These are phyloP conservation scores for Cryptophagus acutangulus DNA, from an alignment of 2,888 invertebrate genomes.

Conservation along the genomic window DNA sequence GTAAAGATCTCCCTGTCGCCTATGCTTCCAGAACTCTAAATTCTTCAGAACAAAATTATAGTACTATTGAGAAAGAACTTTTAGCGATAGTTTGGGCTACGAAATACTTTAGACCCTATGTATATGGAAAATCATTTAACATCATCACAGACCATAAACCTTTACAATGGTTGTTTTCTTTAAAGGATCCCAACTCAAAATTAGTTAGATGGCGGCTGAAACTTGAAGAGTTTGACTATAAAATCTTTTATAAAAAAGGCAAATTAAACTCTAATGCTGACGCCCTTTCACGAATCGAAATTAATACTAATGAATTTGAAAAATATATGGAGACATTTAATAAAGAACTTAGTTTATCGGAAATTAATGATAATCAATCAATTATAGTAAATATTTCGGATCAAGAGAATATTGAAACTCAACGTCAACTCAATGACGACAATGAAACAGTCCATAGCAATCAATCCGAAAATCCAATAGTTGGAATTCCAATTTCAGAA, in stretches of 20 bases:
- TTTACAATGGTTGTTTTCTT: slow-evolving; percentile 4
- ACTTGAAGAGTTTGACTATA: slow-evolving; percentile 5
- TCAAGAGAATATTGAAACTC: neutral
- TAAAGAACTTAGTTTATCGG: slow-evolving; percentile 2
- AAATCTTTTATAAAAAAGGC: slow-evolving; percentile 6
- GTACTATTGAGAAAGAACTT: slow-evolving; percentile 20
- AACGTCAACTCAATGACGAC: too few species aligned
- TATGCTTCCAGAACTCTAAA: slow-evolving; percentile 33
- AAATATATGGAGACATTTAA: neutral
- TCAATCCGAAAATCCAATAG: slow-evolving; percentile 6
- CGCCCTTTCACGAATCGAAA: slow-evolving; percentile 1
- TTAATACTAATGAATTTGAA: slow-evolving; percentile 1
- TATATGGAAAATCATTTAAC: too few species aligned
- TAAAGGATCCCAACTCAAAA: slow-evolving; percentile 16
- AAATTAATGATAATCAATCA: slow-evolving; percentile 1
- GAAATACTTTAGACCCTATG: too few species aligned
- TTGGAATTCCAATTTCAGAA: slow-evolving; percentile 5
- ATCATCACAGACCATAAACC: slow-evolving; percentile 9
- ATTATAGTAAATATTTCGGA: neutral
- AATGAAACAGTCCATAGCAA: slow-evolving; percentile 1
- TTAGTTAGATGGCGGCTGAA: neutral
- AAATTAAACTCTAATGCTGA: neutral
- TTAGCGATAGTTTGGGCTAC: slow-evolving; percentile 7
- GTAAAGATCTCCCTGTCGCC: slow-evolving; percentile 34
- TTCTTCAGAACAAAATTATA: slow-evolving; percentile 28